A percentile compares a stretch with the other conserved stretches of the same genome.
Conservation (phyloP, 1,140 invertebrate genomes). For the Drosophila busckii region DNA sequence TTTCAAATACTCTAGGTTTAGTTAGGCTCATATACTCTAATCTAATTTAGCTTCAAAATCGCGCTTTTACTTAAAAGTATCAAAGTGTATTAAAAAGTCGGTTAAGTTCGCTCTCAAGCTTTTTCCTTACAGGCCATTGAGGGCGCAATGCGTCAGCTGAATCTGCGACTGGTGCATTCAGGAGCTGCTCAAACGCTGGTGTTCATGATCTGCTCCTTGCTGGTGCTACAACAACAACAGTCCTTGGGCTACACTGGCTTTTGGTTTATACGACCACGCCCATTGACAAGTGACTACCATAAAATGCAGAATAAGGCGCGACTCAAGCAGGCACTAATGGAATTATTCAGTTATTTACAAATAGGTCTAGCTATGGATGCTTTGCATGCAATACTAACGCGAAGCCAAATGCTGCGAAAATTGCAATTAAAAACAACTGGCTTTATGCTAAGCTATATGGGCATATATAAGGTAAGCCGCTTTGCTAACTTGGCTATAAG, state of each 20-base stretch:
- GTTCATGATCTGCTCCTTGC: constrained; percentile 42
- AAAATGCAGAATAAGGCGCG: constrained; percentile 4
- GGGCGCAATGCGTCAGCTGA: constrained; percentile 19
- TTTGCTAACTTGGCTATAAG: not conserved
- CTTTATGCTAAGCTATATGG: constrained; percentile 39
- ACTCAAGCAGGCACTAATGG: constrained; percentile 3
- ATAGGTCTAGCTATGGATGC: constrained; percentile 39
- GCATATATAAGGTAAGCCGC: constrained; percentile 27
- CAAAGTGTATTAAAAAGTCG: too few relatives aligned
- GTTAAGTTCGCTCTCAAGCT: not conserved
- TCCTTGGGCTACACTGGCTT: constrained; percentile 27
- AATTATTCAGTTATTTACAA: constrained; percentile 32
- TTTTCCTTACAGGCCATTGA: constrained; percentile 28
- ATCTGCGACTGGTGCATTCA: constrained; percentile 27
- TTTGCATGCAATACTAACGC: constrained; percentile 12
- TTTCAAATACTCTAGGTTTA: too few relatives aligned
- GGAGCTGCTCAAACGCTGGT: constrained; percentile 30
- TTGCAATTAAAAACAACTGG: constrained; percentile 27
- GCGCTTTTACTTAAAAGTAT: too few relatives aligned
- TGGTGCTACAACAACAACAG: constrained; percentile 35
- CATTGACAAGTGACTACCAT: constrained; percentile 11
- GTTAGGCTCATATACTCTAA: too few relatives aligned
- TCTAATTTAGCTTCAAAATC: too few relatives aligned
- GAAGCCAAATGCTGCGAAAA: not conserved
- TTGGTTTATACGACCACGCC: constrained; percentile 46